Evolutionary conservation across 1,140 invertebrate species (phyloP).

Genomic region (Trinorchestia longiramus): DNA sequence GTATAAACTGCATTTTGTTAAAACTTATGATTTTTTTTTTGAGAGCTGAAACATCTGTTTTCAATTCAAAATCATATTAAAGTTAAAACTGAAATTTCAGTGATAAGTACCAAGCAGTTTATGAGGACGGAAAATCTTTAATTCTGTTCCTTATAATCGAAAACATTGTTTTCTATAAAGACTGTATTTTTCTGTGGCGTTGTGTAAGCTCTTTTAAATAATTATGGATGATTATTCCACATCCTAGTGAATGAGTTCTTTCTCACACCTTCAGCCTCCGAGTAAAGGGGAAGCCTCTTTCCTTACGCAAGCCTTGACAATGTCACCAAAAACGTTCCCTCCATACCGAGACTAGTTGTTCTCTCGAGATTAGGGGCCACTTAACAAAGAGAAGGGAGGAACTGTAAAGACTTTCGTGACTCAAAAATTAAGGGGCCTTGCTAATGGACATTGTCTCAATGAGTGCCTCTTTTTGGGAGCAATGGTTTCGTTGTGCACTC

Average conservation of each 20-base stretch:
- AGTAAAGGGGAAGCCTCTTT: background rate
- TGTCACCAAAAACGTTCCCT: constrained; percentile 1
- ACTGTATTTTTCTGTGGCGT: background rate
- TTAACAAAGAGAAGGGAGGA: constrained; percentile 54
- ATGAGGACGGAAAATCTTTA: background rate
- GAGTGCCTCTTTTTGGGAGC: constrained; percentile 10
- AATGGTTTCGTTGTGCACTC: background rate
- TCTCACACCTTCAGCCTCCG: background rate
- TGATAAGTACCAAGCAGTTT: background rate
- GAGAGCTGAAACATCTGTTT: background rate
- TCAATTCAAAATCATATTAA: background rate
- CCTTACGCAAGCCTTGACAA: constrained; percentile 35
- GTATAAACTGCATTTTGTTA: too few species aligned
- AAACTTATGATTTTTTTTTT: too few species aligned
- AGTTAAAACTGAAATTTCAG: background rate
- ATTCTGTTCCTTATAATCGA: background rate
- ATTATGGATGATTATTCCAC: background rate
- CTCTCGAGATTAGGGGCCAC: constrained; percentile 26
- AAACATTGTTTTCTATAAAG: background rate
- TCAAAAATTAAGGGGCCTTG: constrained; percentile 45
- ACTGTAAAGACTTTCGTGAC: constrained; percentile 49
- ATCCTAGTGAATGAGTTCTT: background rate
- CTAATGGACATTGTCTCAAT: constrained; percentile 53
- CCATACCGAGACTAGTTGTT: background rate
- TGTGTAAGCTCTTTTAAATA: background rate